Evolutionary conservation across 1,140 invertebrate species (phyloP), one percentile per base, ranked within the genome.

Genomic region (Macrostomum lignano): DNA sequence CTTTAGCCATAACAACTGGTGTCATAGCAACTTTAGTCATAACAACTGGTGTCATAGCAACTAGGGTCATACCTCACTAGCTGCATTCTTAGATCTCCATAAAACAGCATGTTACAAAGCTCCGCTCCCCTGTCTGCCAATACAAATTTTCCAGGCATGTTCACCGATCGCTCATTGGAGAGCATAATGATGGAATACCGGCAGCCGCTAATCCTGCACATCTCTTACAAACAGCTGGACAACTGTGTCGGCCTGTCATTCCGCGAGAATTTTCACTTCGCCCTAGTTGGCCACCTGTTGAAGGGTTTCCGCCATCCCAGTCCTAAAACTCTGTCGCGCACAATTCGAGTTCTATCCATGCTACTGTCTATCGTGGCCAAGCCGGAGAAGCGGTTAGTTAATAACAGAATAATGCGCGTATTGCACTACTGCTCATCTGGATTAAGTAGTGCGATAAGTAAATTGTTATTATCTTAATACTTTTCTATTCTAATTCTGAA

Each of bases 191-290:
- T 91, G 76, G 67, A 71, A 26, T 81, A 77, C 0, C 57, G 84
- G 32, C 79, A 91, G 46, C 78, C 79, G n/a, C 57, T 93, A n/a
- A 81, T 91, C 48, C 88, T 78, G 77, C 79, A 91, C 52, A n/a
- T n/a, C n/a, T n/a, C n/a, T n/a, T 93, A 93, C 51, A 91, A 91
- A 49, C 81, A 86, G 48, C 55, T 93, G 11, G 84, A 94, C 53
- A 74, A 88, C 47, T 74, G 78, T 22, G 81, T 94, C 22, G 82
- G 84, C 11, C 60, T 93, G 13, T 68, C 65, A 46, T 71, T 71
- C 46, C 68, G 66, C 47, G 74, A 74, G 1, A 91, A 91, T 58
- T 94, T 93, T 52, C 82, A 94, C 64, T 93, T 93, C 63, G 84
- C 84, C 7, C 60, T 94, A 17, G 84, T 91, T 28, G 86, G 84